Percentiles rank a stretch among this genome's conserved stretches.
Conservation (phyloP, 1,140 invertebrate species). For the Drosophila bipectinata region DNA sequence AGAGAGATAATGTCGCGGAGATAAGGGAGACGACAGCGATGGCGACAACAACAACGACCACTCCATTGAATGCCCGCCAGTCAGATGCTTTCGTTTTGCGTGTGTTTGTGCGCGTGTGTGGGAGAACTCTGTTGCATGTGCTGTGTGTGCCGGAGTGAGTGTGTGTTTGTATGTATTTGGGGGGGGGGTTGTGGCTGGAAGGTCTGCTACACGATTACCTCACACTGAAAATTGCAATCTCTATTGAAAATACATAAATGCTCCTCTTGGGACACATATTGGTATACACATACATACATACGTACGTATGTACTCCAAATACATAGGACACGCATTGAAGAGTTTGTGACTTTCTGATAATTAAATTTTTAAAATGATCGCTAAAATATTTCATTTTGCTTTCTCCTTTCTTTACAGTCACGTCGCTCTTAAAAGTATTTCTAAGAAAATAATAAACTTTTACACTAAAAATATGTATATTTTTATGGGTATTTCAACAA, state of each 20-base stretch:
- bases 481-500: too few species aligned
- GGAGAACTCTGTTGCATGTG: constrained; percentile 31
- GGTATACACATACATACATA: too few species aligned
- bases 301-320: constrained; percentile 1
- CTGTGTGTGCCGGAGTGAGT: constrained; percentile 1
- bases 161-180: constrained; percentile 2
- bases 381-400: constrained; percentile 50
- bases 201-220: constrained; percentile 71
- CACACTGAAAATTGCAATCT: constrained; percentile 67
- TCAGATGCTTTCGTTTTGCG: constrained; percentile 71
- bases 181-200: constrained; percentile 3
- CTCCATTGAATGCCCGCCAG: constrained; percentile 73
- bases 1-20: constrained; percentile 80
- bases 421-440: constrained; percentile 5
- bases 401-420: constrained; percentile 10
- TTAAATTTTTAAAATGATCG: constrained; percentile 50
- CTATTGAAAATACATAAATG: constrained; percentile 36
- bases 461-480: too few species aligned
- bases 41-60: constrained; percentile 46
- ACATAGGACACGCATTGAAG: constrained; percentile 5
- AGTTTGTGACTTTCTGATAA: constrained; percentile 62
- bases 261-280: constrained; percentile 2
- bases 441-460: too few species aligned
- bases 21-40: constrained; percentile 74
- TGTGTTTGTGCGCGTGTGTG: constrained; percentile 70